Evolutionary conservation across 2,888 invertebrate species (phyloP).

Genomic region (Antheraea yamamai): DNA sequence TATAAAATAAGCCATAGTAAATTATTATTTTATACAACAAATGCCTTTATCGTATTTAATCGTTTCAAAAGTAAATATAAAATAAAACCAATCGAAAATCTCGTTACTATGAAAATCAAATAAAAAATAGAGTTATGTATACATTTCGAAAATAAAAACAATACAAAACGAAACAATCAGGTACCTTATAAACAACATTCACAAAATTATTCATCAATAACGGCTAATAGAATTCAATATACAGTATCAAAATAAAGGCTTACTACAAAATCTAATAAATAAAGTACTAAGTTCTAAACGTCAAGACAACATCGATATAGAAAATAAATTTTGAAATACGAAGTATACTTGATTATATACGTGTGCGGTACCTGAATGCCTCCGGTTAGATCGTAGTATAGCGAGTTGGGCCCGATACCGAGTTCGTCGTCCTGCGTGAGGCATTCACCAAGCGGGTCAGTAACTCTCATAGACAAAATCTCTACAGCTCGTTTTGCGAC

Average conservation of each 20-base stretch:
- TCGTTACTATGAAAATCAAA: neutral
- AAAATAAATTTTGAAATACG: conserved; percentile 41
- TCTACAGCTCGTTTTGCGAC: neutral
- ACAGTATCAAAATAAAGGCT: neutral
- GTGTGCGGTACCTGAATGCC: conserved; percentile 78
- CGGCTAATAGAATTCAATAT: conserved; percentile 29
- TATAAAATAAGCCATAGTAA: neutral
- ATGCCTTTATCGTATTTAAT: neutral
- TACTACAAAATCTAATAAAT: neutral
- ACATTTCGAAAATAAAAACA: neutral
- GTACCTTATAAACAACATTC: conserved; percentile 29
- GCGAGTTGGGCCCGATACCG: conserved; percentile 79
- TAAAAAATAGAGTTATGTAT: neutral
- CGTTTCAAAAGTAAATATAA: neutral
- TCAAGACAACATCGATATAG: conserved; percentile 32
- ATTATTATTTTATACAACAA: neutral
- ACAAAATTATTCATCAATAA: conserved; percentile 28
- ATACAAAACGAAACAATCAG: conserved; percentile 33
- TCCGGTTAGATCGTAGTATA: conserved; percentile 81
- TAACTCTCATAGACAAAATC: conserved; percentile 67
- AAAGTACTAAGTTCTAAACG: conserved; percentile 32
- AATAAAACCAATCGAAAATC: conserved; percentile 7
- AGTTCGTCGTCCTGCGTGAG: conserved; percentile 80
- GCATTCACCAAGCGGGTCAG: conserved; percentile 80
- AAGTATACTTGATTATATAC: conserved; percentile 24